Conservation (phyloP, 1,140 invertebrate genomes). For the Hetaerina americana region DNA sequence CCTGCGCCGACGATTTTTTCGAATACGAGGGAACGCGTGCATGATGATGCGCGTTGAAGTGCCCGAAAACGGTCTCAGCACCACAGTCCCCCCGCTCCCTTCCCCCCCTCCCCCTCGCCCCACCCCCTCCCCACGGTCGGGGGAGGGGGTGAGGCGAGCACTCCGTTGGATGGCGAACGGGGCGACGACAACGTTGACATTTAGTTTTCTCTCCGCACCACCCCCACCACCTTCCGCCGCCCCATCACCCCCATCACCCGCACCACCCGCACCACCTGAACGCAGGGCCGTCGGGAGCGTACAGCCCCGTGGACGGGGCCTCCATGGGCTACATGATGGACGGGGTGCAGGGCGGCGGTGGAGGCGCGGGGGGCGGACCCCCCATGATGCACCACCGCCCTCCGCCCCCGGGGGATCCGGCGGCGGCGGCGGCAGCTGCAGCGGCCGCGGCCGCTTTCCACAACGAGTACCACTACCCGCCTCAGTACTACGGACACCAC, state of each 20-base stretch:
- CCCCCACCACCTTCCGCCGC: not conserved
- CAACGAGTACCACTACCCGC: slow-evolving; percentile 81
- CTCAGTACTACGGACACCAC: slow-evolving; percentile 82
- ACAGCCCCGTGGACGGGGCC: slow-evolving; percentile 71
- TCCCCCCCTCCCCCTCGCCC: not conserved
- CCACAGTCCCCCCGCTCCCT: too few species aligned
- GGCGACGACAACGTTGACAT: slow-evolving; percentile 38
- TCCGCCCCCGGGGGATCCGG: slow-evolving; percentile 56
- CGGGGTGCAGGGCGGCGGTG: slow-evolving; percentile 60
- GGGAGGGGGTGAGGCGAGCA: slow-evolving; percentile 23
- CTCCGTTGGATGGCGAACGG: slow-evolving; percentile 28
- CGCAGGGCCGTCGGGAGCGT: slow-evolving; percentile 83
- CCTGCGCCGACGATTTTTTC: too few species aligned
- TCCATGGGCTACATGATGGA: slow-evolving; percentile 96
- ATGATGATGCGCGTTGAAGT: too few species aligned
- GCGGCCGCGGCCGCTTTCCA: slow-evolving; percentile 80
- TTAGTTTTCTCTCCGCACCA: slow-evolving; percentile 71
- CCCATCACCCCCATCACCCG: not conserved
- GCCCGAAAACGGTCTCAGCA: too few species aligned
- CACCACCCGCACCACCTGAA: not conserved
- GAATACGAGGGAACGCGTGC: too few species aligned
- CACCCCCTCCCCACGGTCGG: not conserved
- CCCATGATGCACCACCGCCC: not conserved
- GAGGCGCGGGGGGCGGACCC: slow-evolving; percentile 77
- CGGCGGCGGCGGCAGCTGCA: slow-evolving; percentile 21